Conservation (phyloP, 2,888 invertebrate species). For the Enchytraeus crypticus region DNA sequence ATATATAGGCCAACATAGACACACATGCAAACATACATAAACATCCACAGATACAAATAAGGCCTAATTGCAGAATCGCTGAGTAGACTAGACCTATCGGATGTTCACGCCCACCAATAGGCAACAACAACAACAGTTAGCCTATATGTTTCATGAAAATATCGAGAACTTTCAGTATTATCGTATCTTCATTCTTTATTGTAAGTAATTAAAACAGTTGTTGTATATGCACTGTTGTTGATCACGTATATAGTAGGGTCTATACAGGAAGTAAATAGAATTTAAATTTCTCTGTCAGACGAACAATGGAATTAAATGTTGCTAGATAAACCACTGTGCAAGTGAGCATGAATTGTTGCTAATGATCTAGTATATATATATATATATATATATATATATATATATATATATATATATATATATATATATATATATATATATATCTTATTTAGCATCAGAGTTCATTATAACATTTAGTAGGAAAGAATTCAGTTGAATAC, state of each 20-base stretch:
- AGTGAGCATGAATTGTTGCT: background rate
- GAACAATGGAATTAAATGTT: too few relatives aligned
- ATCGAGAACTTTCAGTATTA: too few relatives aligned
- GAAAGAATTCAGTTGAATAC: constrained; percentile 38
- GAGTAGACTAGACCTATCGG: background rate
- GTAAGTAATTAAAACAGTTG: background rate
- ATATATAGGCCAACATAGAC: background rate
- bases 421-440: background rate
- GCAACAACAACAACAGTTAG: too few relatives aligned
- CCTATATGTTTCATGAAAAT: too few relatives aligned
- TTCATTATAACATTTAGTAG: constrained; percentile 45
- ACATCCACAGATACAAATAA: background rate
- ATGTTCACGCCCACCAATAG: too few relatives aligned
- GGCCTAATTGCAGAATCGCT: too few relatives aligned
- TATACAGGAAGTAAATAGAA: background rate
- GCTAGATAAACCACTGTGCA: too few relatives aligned
- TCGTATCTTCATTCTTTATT: background rate
- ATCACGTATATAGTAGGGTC: background rate
- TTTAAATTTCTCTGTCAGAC: too few relatives aligned
- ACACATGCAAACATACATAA: background rate
- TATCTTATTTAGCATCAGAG: background rate
- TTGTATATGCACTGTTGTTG: background rate
- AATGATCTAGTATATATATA: background rate
- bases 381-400: constrained; percentile 1
- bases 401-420: background rate